phyloP scores from a whole-genome alignment of 2,888 invertebrate genomes.

The Meliscaeva auricollis region DNA sequence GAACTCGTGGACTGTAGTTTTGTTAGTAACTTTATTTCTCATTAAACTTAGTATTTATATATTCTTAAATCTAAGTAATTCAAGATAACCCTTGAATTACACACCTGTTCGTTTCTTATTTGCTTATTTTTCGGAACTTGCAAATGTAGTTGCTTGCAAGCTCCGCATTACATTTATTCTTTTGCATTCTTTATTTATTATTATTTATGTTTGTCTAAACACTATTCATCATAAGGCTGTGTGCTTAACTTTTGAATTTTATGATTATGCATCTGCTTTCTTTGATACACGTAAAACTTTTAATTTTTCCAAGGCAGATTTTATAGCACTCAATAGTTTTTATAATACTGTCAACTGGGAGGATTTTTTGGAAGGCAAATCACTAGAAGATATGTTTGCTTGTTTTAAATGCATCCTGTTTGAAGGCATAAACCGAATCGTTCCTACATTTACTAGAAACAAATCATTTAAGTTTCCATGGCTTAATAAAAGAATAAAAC shows the following conservation, averaged over 20 bases:
- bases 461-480: not conserved
- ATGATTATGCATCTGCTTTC: not conserved
- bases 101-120: too few relatives aligned
- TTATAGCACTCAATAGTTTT: not conserved
- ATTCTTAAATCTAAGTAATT: too few relatives aligned
- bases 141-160: too few relatives aligned
- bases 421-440: not conserved
- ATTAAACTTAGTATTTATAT: too few relatives aligned
- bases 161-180: too few relatives aligned
- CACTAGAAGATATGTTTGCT: not conserved
- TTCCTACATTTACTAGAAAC: not conserved
- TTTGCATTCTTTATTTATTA: too few relatives aligned
- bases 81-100: too few relatives aligned
- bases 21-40: too few relatives aligned
- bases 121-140: too few relatives aligned
- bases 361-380: not conserved
- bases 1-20: too few relatives aligned
- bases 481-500: not conserved
- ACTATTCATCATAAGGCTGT: constrained; percentile 9
- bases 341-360: not conserved
- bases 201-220: too few relatives aligned
- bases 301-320: constrained; percentile 4
- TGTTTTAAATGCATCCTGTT: not conserved
- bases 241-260: not conserved
- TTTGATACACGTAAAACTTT: not conserved